phyloP scores from a whole-genome alignment of 2,797 vertebrate species.

The Rhabdophis nuchalis region DNA sequence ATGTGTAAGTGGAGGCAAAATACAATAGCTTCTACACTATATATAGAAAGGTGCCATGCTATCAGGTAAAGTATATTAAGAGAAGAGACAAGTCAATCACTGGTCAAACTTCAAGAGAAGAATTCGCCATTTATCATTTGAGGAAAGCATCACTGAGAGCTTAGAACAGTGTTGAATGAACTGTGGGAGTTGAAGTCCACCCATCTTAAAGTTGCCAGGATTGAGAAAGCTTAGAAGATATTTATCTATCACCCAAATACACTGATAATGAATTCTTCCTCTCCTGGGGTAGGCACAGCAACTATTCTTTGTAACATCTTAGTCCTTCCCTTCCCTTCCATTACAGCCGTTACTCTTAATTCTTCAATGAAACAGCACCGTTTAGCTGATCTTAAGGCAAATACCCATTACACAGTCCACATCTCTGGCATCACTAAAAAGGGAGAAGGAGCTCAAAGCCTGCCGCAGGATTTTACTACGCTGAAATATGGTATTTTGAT shows the following conservation, averaged over 20 bases:
- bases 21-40: neutral
- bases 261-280: neutral
- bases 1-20: neutral
- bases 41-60: neutral
- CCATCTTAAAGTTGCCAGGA: neutral
- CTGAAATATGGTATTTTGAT: conserved; percentile 55
- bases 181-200: neutral
- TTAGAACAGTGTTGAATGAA: neutral
- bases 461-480: conserved; percentile 51
- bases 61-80: neutral
- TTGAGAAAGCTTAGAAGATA: neutral
- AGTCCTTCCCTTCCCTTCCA: neutral
- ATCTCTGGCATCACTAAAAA: conserved; percentile 77
- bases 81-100: neutral
- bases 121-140: neutral
- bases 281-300: neutral
- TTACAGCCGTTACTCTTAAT: conserved; percentile 72
- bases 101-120: neutral
- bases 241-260: neutral
- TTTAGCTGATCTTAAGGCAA: conserved; percentile 65
- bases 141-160: neutral
- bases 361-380: conserved; percentile 52
- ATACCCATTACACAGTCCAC: conserved; percentile 68
- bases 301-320: neutral
- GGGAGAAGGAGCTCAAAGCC: conserved; percentile 73